Evolutionary conservation across 2,797 vertebrate genomes (phyloP).

Genomic region (Phyllotis vaccarum): DNA sequence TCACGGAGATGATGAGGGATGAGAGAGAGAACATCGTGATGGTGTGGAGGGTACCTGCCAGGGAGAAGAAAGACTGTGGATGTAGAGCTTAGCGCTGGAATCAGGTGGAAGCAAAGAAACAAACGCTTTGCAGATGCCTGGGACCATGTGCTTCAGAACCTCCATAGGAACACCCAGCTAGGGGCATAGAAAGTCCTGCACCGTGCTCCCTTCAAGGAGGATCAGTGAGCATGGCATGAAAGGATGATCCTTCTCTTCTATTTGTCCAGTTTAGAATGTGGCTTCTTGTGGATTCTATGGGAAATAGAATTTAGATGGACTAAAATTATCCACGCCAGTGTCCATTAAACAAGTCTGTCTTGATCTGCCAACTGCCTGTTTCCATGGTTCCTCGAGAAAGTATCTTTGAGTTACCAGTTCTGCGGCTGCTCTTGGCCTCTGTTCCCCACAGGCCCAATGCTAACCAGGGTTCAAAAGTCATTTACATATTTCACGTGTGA

Average conservation of each 20-base stretch:
- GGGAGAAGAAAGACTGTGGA: slow-evolving; percentile 67
- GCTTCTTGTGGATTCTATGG: background rate
- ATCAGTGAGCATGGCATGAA: background rate
- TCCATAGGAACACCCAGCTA: background rate
- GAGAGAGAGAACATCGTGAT: slow-evolving; percentile 95
- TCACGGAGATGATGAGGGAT: slow-evolving; percentile 90
- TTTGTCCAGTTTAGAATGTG: background rate
- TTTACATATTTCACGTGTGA: background rate
- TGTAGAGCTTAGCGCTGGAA: fast-evolving
- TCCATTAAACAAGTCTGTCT: background rate
- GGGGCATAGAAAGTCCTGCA: background rate
- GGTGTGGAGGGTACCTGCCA: slow-evolving; percentile 91
- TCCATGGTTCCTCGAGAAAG: background rate
- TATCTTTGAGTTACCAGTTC: background rate
- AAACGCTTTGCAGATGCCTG: background rate
- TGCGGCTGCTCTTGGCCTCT: background rate
- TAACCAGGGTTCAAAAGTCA: background rate
- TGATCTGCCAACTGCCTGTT: background rate
- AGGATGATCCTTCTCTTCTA: background rate
- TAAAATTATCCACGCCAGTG: background rate
- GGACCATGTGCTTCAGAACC: background rate
- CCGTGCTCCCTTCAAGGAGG: background rate
- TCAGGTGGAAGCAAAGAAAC: background rate
- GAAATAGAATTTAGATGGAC: background rate
- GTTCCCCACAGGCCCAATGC: background rate